Conservation (phyloP, 1,140 invertebrate genomes). For the Mylabris phalerata region DNA sequence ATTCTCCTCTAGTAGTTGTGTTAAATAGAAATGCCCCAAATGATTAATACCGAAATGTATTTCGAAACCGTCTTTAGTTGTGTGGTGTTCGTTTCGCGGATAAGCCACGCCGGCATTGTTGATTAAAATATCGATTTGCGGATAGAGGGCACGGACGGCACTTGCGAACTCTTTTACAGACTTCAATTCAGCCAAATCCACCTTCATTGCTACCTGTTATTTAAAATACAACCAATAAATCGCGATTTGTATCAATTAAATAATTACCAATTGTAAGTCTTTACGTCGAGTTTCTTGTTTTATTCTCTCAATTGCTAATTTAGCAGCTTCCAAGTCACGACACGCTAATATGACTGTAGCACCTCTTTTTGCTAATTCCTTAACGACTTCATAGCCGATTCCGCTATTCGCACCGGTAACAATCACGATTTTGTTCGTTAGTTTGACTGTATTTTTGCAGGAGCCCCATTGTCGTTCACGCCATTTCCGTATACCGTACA, state of each 20-base stretch:
- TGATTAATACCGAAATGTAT: constrained; percentile 75
- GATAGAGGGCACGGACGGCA: constrained; percentile 53
- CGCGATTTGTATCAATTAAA: no score
- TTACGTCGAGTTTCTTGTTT: constrained; percentile 18
- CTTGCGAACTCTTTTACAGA: constrained; percentile 65
- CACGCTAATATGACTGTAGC: constrained; percentile 77
- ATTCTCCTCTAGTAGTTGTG: constrained; percentile 64
- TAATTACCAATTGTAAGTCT: not conserved
- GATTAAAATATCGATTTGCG: constrained; percentile 62
- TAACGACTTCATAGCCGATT: constrained; percentile 52
- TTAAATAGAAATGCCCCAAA: constrained; percentile 79
- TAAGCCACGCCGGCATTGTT: constrained; percentile 69
- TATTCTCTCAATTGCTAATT: constrained; percentile 47
- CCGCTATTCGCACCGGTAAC: constrained; percentile 56
- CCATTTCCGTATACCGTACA: constrained; percentile 32
- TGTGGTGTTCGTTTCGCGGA: constrained; percentile 44
- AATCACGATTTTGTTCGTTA: constrained; percentile 50
- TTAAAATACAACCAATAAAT: not conserved
- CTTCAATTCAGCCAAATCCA: constrained; percentile 63
- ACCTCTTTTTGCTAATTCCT: constrained; percentile 45
- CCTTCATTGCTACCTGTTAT: constrained; percentile 54
- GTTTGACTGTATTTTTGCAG: constrained; percentile 33
- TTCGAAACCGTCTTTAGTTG: constrained; percentile 77
- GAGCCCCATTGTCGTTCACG: constrained; percentile 35
- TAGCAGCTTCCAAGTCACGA: constrained; percentile 55